Percentiles rank a stretch among this genome's conserved stretches.
These are phyloP conservation scores for Ophiodon elongatus DNA, from an alignment of 2,113 vertebrate species.

Conservation along the genomic window DNA sequence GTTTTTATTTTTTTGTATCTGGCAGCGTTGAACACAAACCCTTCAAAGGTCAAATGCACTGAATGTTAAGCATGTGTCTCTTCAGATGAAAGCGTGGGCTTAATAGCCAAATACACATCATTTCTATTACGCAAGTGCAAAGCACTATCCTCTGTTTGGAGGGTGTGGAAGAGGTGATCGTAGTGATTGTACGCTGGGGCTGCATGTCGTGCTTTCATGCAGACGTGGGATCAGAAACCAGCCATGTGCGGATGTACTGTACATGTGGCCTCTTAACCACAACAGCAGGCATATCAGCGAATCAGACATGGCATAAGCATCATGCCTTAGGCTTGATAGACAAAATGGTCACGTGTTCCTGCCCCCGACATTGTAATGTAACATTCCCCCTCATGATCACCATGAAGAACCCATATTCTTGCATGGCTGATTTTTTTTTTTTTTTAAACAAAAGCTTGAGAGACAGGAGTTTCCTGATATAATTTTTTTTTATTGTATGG, in stretches of 20 bases:
- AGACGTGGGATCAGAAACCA: conserved; percentile 34
- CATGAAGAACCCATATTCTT: neutral
- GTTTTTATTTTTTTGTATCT: neutral
- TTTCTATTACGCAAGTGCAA: conserved; percentile 7
- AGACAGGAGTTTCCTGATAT: neutral
- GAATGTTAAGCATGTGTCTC: conserved; percentile 30
- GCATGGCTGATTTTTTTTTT: neutral
- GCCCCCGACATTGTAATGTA: conserved; percentile 5
- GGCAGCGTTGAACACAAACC: conserved; percentile 19
- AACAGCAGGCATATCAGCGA: conserved; percentile 22
- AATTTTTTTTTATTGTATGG: neutral
- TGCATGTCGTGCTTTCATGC: conserved; percentile 36
- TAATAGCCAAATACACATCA: conserved; percentile 31
- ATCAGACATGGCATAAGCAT: conserved; percentile 32
- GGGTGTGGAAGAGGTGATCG: conserved; percentile 36
- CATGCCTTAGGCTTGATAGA: conserved; percentile 10
- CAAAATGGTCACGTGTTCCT: conserved; percentile 24
- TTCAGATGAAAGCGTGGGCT: conserved; percentile 38
- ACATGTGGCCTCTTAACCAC: conserved; percentile 41
- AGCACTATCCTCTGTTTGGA: neutral
- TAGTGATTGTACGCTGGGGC: conserved; percentile 15
- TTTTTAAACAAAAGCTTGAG: neutral
- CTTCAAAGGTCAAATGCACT: conserved; percentile 19
- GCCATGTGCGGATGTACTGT: conserved; percentile 17
- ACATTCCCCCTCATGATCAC: neutral